Evolutionary conservation across 2,888 invertebrate genomes (phyloP).

Genomic region (Teleiodes luculella): DNA sequence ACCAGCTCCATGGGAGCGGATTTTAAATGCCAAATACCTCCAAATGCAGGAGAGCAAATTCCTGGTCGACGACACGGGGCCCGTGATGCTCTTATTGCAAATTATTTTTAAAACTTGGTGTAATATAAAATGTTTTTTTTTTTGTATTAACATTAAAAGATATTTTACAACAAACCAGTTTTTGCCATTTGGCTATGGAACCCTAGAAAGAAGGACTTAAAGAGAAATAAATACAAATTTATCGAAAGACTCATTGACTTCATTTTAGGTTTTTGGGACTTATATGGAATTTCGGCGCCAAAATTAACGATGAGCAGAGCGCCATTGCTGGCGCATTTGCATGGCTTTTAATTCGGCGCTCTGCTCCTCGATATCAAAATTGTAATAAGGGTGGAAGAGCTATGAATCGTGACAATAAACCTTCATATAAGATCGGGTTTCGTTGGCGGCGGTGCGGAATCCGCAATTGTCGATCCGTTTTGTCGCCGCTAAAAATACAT

Average conservation of each 20-base stretch:
- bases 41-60: constrained; percentile 16
- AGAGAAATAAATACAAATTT: too few species aligned
- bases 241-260: too few species aligned
- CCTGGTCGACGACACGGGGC: neutral
- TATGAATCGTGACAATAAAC: too few species aligned
- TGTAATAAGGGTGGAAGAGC: neutral
- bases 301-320: neutral
- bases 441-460: neutral
- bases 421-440: neutral
- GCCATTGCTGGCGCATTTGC: neutral
- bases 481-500: neutral
- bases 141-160: too few species aligned
- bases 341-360: neutral
- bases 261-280: too few species aligned
- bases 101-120: neutral
- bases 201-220: too few species aligned
- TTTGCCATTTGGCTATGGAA: too few species aligned
- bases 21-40: too few species aligned
- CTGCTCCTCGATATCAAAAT: neutral
- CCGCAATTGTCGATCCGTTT: neutral
- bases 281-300: neutral
- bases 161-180: too few species aligned
- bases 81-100: neutral
- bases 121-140: too few species aligned
- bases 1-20: constrained; percentile 20